These are phyloP conservation scores for Aurelia aurita DNA, from an alignment of 30 jellyfish, hydroid and myxozoan species.

Conservation along the genomic window DNA sequence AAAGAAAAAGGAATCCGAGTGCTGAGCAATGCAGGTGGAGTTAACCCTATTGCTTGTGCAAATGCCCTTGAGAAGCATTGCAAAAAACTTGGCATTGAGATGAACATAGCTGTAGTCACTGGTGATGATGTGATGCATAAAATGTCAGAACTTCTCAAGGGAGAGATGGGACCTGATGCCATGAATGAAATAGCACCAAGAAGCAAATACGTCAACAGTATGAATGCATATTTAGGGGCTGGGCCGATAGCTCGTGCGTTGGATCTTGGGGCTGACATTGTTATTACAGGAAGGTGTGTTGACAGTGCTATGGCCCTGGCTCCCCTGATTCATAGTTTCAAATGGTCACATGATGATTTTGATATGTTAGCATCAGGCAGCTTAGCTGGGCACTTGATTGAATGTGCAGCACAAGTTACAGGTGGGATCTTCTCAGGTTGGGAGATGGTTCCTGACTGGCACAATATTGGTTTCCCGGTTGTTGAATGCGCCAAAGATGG, in stretches of 20 bases:
- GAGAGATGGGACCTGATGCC: slow-evolving; percentile 60
- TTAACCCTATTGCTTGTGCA: slow-evolving; percentile 89
- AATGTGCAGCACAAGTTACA: slow-evolving; percentile 94
- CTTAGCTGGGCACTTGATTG: slow-evolving; percentile 91
- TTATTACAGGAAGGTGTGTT: slow-evolving; percentile 89
- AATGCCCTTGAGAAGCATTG: slow-evolving; percentile 75
- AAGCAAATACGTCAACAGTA: slow-evolving; percentile 71
- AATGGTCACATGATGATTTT: slow-evolving; percentile 75
- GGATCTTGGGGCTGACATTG: slow-evolving; percentile 94
- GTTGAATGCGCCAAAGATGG: slow-evolving; percentile 90
- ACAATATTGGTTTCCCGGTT: slow-evolving; percentile 88
- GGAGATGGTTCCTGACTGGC: slow-evolving; percentile 94
- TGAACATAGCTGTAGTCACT: slow-evolving; percentile 90
- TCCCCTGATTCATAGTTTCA: slow-evolving; percentile 80
- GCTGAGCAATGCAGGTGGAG: slow-evolving; percentile 94
- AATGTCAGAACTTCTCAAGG: slow-evolving; percentile 24
- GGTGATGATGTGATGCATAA: slow-evolving; percentile 88
- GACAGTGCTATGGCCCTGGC: slow-evolving; percentile 94
- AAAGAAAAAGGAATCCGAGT: slow-evolving; percentile 83
- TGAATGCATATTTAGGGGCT: slow-evolving; percentile 95
- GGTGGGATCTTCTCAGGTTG: slow-evolving; percentile 96
- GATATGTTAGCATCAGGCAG: slow-evolving; percentile 88
- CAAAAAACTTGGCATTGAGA: slow-evolving; percentile 69
- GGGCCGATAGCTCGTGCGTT: slow-evolving; percentile 91
- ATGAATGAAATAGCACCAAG: slow-evolving; percentile 29